phyloP scores from a whole-genome alignment of 2,888 invertebrate species.

The Helobdella robusta region DNA sequence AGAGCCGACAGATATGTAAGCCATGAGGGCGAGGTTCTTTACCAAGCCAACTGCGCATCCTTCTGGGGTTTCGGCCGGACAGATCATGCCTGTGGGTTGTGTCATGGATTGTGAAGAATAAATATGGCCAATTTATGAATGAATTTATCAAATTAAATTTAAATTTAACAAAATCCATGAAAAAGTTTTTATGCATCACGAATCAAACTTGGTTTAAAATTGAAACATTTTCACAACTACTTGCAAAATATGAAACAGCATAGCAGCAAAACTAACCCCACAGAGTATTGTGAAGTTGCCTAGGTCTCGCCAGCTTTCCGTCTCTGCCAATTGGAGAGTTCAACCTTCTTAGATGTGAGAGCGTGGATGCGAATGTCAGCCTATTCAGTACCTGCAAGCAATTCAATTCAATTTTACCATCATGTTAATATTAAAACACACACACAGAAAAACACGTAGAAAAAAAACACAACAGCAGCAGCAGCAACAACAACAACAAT shows the following conservation, averaged over 20 bases:
- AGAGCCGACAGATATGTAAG: slow-evolving; percentile 97
- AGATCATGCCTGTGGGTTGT: no score
- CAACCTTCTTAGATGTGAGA: slow-evolving; percentile 91
- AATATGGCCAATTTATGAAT: no score
- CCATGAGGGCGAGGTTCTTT: slow-evolving; percentile 97
- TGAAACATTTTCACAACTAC: no score
- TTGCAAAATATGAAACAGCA: no score
- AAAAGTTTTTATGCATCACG: no score
- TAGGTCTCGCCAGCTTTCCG: slow-evolving; percentile 94
- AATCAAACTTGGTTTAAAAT: no score
- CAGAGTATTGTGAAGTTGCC: slow-evolving; percentile 94
- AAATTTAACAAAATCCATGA: no score
- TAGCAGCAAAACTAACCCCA: no score
- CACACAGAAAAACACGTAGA: not conserved
- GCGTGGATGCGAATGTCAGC: slow-evolving; percentile 92
- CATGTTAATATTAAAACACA: no score
- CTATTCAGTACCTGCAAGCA: slow-evolving; percentile 76
- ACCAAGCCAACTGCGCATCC: slow-evolving; percentile 71
- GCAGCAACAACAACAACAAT: not conserved
- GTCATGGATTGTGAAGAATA: no score
- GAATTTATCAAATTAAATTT: no score
- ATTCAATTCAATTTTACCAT: no score
- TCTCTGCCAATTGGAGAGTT: slow-evolving; percentile 98
- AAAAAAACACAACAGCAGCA: not conserved
- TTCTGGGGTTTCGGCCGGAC: slow-evolving; percentile 98